Base-by-base conservation (phyloP, 2,888 invertebrate species). In the Parascotia fuliginaria region DNA sequence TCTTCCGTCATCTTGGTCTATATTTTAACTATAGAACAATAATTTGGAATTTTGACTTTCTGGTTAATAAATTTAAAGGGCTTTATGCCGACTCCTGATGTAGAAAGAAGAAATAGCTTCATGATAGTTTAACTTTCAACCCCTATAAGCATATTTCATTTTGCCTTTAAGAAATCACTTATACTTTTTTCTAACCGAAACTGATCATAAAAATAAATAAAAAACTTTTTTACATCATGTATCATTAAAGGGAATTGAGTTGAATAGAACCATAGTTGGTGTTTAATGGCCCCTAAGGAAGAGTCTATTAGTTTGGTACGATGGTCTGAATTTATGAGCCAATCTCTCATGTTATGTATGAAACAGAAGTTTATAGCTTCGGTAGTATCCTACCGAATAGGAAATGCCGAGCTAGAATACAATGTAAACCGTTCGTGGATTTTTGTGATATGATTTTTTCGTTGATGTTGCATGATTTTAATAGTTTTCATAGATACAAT, bases 231-330 rank as follows among this genome's bases (percentile, higher is more conserved):
- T 55, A 55, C 50, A 54, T 47, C 38, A 22, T 22, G 33, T 32
- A 47, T 55, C 37, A 55, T 64, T 62, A 57, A 36, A 46, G 55
- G 36, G 50, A 47, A 51, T 54, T 48, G 56, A 65, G 42, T 44
- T 36, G 48, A 53, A 58, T 61, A 44, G 65, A 66, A 66, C 75
- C 70, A 62, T 75, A 70, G 67, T 70, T 71, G 65, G 57, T 73
- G 75, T 72, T 79, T 84, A 84, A 85, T 83, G 81, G 79, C 58
- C 75, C 71, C 71, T 60, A 61, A 77, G 77, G 79, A 83, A 76
- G 75, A 73, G 74, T 82, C 77, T 83, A 79, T 85, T 84, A 85
- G 84, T 79, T 79, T 73, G 70, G 64, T 79, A 76, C 73, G 75
- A 73, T 71, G 65, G 62, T 59, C 69, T 58, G 69, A 75, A 85